These are phyloP conservation scores for Tangara arthus DNA, from an alignment of 2,797 vertebrate species.

Conservation along the genomic window DNA sequence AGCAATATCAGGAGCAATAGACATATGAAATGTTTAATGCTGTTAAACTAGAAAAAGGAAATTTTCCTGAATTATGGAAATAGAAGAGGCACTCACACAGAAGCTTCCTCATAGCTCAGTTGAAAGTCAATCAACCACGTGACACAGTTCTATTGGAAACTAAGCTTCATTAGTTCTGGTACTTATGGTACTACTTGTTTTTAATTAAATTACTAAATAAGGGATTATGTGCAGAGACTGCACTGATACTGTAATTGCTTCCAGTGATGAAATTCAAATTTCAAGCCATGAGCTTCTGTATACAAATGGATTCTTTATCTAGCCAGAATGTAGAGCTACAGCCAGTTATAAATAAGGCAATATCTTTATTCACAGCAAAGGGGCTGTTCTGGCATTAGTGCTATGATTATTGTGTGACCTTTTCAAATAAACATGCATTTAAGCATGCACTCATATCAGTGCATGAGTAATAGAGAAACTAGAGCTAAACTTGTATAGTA, in stretches of 20 bases:
- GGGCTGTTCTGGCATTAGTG: not conserved
- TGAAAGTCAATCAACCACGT: not conserved
- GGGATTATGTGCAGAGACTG: conserved; percentile 10
- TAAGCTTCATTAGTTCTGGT: conserved; percentile 42
- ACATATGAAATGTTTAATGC: not conserved
- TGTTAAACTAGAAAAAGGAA: not conserved
- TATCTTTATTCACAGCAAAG: conserved; percentile 6
- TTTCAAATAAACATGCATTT: not conserved
- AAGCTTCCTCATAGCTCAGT: not conserved
- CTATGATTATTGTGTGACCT: not conserved
- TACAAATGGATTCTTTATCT: conserved; percentile 17
- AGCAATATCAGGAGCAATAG: not conserved
- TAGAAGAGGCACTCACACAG: not conserved
- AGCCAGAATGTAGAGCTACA: not conserved
- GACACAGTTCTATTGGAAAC: not conserved
- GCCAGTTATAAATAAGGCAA: not conserved
- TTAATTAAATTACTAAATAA: conserved; percentile 65
- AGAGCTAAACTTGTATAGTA: not conserved
- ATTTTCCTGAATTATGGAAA: not conserved
- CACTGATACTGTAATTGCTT: conserved; percentile 40
- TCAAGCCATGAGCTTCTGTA: not conserved
- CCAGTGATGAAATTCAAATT: conserved; percentile 48
- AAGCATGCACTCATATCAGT: not conserved
- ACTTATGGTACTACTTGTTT: conserved; percentile 33
- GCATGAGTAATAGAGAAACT: not conserved